Evolutionary conservation across 2,888 invertebrate species (phyloP).

Genomic region (Lasioglossum villosulum): DNA sequence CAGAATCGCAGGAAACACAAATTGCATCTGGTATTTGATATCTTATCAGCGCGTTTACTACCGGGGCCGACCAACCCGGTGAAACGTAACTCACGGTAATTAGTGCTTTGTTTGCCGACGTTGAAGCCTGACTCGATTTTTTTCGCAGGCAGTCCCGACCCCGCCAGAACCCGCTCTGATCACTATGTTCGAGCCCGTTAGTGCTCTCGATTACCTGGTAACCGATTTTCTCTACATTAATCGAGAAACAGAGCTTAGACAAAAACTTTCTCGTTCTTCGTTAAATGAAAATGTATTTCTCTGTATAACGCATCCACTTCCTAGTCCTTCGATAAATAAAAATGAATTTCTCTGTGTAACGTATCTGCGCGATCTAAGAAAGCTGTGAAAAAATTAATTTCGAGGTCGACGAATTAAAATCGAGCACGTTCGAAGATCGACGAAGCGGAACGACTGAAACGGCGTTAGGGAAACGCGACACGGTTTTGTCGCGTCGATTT

Average conservation of each 20-base stretch:
- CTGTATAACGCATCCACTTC: no score
- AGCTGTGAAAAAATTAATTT: no score
- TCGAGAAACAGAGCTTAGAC: no score
- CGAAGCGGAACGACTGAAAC: background rate
- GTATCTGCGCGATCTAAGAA: no score
- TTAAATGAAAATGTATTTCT: no score
- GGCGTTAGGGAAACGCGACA: background rate
- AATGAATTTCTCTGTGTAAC: no score
- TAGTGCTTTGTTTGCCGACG: background rate
- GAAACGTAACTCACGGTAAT: slow-evolving; percentile 29
- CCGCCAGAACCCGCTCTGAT: background rate
- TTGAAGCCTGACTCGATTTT: background rate
- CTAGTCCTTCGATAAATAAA: no score
- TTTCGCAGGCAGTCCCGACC: background rate
- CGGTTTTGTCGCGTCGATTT: background rate
- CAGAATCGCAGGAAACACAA: slow-evolving; percentile 34
- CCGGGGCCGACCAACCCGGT: background rate
- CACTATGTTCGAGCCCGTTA: no score
- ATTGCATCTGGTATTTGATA: slow-evolving; percentile 38
- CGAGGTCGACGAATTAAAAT: background rate
- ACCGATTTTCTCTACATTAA: no score
- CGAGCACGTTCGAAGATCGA: background rate
- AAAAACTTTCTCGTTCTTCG: no score
- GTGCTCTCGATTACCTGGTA: no score
- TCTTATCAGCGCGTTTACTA: slow-evolving; percentile 21